Conservation (phyloP, 2,888 invertebrate species). For the Branchellion lobata region DNA sequence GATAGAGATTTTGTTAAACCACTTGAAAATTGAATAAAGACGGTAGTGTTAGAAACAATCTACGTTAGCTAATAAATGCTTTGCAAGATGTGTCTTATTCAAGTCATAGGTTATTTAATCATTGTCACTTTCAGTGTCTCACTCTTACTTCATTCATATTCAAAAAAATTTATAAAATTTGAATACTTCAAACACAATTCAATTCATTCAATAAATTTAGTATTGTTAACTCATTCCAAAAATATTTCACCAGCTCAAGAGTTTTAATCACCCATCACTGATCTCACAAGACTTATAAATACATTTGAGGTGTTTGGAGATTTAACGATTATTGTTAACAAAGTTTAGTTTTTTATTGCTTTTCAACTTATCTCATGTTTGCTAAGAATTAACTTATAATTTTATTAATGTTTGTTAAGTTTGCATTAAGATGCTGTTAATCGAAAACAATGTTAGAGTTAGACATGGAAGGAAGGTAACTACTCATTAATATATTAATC, state of each 20-base stretch:
- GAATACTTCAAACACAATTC: too few relatives aligned
- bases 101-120: too few relatives aligned
- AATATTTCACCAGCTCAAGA: background rate
- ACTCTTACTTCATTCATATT: too few relatives aligned
- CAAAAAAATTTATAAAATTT: too few relatives aligned
- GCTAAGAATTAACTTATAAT: background rate
- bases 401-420: background rate
- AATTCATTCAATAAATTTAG: too few relatives aligned
- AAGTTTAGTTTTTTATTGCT: background rate
- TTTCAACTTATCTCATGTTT: background rate
- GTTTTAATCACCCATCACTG: background rate
- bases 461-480: background rate
- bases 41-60: too few relatives aligned
- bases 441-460: background rate
- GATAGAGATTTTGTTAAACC: too few relatives aligned
- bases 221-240: too few relatives aligned
- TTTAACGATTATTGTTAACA: background rate
- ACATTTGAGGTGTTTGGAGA: background rate
- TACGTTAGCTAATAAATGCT: too few relatives aligned
- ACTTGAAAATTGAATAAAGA: too few relatives aligned
- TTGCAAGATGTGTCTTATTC: too few relatives aligned
- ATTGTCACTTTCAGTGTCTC: too few relatives aligned
- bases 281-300: constrained; percentile 2
- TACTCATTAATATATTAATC: background rate
- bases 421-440: background rate